Evolutionary conservation across 2,113 vertebrate genomes (phyloP).

Genomic region (Macroglossus sobrinus): DNA sequence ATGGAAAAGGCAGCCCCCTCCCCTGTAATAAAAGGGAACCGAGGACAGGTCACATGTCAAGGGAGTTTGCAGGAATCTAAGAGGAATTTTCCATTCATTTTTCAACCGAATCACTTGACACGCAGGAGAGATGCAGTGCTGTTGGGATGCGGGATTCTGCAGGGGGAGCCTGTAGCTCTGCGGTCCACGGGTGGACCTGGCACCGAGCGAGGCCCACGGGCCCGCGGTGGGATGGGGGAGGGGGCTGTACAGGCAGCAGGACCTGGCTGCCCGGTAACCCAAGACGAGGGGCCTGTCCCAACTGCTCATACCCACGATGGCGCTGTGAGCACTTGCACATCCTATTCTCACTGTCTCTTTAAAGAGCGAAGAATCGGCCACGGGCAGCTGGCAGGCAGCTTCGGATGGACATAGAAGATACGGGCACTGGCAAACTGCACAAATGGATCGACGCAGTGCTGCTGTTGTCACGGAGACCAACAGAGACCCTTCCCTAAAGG

Average conservation of each 20-base stretch:
- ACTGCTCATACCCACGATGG: neutral
- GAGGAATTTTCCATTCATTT: neutral
- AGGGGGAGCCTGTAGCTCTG: fast-evolving
- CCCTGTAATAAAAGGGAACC: too few relatives aligned
- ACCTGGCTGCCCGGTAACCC: neutral
- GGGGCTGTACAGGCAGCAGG: fast-evolving
- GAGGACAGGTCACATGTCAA: neutral
- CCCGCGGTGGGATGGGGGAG: neutral
- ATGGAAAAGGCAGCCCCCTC: neutral
- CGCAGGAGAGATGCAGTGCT: fast-evolving
- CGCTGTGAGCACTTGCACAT: neutral
- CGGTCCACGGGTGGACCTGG: neutral
- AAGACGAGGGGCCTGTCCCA: too few relatives aligned
- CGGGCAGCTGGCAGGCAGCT: neutral
- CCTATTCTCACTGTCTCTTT: neutral
- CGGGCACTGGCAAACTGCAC: neutral
- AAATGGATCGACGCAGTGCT: neutral
- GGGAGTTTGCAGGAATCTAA: neutral
- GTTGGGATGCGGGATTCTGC: neutral
- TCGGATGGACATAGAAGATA: neutral
- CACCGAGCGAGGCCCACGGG: neutral
- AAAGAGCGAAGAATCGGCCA: neutral
- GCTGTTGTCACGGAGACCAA: conserved; percentile 63
- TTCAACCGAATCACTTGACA: neutral
- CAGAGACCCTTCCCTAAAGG: neutral